Conservation (phyloP, 2,888 invertebrate species). For the Lapara coniferarum region DNA sequence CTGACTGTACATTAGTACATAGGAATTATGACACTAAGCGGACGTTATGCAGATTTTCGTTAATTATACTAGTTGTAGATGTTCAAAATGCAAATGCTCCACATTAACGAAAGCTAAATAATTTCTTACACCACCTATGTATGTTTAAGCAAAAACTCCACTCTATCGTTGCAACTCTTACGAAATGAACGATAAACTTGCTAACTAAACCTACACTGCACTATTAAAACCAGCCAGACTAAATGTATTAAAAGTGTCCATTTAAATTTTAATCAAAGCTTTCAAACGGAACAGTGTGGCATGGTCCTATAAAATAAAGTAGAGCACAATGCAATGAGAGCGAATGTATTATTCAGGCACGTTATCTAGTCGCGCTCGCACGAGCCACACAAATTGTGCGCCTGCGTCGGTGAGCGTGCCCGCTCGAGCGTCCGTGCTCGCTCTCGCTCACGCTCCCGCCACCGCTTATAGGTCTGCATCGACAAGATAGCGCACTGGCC, state of each 20-base stretch:
- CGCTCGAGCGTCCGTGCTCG: not conserved
- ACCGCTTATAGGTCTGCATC: conserved; percentile 52
- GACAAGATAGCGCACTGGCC: conserved; percentile 47
- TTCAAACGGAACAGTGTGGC: conserved; percentile 28
- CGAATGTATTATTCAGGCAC: conserved; percentile 55
- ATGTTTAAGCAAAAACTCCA: not conserved
- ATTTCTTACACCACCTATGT: not conserved
- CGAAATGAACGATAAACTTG: not conserved
- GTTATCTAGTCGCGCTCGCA: conserved; percentile 65
- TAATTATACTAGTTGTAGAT: too few species aligned
- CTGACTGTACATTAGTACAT: too few species aligned
- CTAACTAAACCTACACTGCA: not conserved
- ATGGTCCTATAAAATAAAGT: conserved; percentile 37
- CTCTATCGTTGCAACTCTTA: not conserved
- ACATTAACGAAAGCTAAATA: not conserved
- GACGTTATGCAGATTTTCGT: too few species aligned
- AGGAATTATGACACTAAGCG: too few species aligned
- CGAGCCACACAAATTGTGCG: conserved; percentile 73
- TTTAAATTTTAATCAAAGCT: conserved; percentile 28
- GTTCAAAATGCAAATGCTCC: too few species aligned
- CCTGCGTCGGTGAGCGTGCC: conserved; percentile 34
- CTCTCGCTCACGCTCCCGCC: not conserved
- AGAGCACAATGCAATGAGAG: conserved; percentile 46
- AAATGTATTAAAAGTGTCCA: conserved; percentile 27
- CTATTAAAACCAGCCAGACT: not conserved